Conservation (phyloP, 1,140 invertebrate species). For the Riptortus pedestris region DNA sequence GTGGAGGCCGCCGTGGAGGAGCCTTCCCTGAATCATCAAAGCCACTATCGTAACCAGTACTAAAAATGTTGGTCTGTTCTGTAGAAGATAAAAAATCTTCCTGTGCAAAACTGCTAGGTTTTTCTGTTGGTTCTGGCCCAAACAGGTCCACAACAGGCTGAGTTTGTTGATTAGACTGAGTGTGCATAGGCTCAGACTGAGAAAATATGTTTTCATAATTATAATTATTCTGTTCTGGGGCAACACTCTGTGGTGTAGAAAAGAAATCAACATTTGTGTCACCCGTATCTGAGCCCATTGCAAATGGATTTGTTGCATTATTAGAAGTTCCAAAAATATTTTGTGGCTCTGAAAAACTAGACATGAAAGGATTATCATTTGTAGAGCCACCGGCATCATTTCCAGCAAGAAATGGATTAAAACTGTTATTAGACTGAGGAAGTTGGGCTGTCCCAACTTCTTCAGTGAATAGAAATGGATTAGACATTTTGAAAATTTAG, state of each 20-base stretch:
- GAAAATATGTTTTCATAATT: slow-evolving; percentile 31
- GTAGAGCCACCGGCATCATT: slow-evolving; percentile 37
- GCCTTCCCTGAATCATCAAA: slow-evolving; percentile 31
- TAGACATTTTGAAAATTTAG: slow-evolving; percentile 37
- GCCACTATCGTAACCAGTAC: slow-evolving; percentile 16
- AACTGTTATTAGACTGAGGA: slow-evolving; percentile 33
- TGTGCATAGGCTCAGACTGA: neutral
- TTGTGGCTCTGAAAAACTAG: slow-evolving; percentile 32
- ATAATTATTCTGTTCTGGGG: slow-evolving; percentile 10
- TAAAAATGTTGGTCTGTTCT: neutral
- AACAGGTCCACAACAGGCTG: neutral
- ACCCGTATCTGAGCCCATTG: slow-evolving; percentile 39
- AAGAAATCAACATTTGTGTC: slow-evolving; percentile 29
- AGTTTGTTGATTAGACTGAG: neutral
- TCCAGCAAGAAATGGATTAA: slow-evolving; percentile 64
- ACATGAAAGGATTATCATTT: slow-evolving; percentile 48
- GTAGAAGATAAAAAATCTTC: slow-evolving; percentile 21
- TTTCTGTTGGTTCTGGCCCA: neutral
- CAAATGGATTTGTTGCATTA: slow-evolving; percentile 46
- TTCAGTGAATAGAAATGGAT: slow-evolving; percentile 67
- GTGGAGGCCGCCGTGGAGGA: slow-evolving; percentile 38
- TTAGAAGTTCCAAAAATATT: slow-evolving; percentile 26
- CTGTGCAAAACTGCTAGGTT: slow-evolving; percentile 2
- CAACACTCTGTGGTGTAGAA: neutral
- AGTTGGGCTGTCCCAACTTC: slow-evolving; percentile 36